Evolutionary conservation across 2,888 invertebrate genomes (phyloP), one percentile per base, ranked within the genome.

Genomic region (Athetis lepigone): DNA sequence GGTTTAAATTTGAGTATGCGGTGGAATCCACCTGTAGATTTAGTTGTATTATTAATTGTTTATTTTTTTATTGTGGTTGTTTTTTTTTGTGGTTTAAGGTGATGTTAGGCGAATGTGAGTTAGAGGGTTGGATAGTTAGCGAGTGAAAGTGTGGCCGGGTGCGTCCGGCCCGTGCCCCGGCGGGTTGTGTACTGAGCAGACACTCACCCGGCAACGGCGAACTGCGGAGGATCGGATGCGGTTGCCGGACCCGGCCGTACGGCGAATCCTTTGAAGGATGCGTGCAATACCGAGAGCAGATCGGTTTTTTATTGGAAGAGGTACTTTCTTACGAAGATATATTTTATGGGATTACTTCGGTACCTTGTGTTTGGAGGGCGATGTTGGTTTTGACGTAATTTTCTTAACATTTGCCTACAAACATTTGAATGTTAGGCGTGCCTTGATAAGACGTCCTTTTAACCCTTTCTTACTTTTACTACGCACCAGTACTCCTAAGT

Each of bases 1-100:
- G 80, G 83, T 75, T 71, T 67, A 75, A 60, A 73, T 75, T 79
- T 52, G 65, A 69, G 21, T 60, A 63, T 47, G 43, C 25, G 47
- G 52, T 45, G 40, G 7, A 43, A 83, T 79, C 85, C 85, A 85
- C 85, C 85, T 85, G 85, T 85, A 81, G 85, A 79, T 79, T 80
- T 81, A 46, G 29, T 54, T 36, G 36, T 57, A 21, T 27, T 29
- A 25, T 19, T 67, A 33, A 65, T 64, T 69, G 42, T 72, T 64
- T 62, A 25, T 23, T 63, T 57, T 73, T 66, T 55, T 11, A 16
- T 66, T 46, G 36, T 0, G 8, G n/a, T 25, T 18, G 1, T 46
- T 60, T 57, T 19, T 33, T 67, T n/a, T 39, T 21, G 18, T n/a
- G 52, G 29, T 60, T 71, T 57, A n/a, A 47, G 54, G n/a, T 75